Evolutionary conservation across 1,140 invertebrate species (phyloP), one percentile per base, ranked within the genome.

Genomic region (Plodia interpunctella): DNA sequence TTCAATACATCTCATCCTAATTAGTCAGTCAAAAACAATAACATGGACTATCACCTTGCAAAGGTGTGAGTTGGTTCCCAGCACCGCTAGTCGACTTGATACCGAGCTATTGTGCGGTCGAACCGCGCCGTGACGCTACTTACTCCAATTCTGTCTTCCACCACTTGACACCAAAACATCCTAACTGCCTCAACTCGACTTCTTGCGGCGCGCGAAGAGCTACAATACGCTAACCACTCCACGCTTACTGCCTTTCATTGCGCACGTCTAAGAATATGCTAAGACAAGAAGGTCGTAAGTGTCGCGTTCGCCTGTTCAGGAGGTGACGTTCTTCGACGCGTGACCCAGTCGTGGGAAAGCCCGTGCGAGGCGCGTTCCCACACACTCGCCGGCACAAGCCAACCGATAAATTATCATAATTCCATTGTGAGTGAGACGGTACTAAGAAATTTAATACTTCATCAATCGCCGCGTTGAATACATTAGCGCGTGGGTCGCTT

Each of bases 341-440:
- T 49, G 21, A 17, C 70, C 44, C 63, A 62, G 63, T 72, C 87
- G 87, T 89, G 87, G 87, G 87, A 89, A 89, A 81, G 87, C 83
- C 83, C 82, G 84, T 87, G 83, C 80, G 80, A 78, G 71, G 80
- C 80, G 78, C 82, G 83, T 87, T 87, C 87, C 87, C 84, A 87
- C 84, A 86, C 81, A 85, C 86, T 85, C 78, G 76, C 76, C 82
- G 87, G 87, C 87, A 89, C 87, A 89, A 89, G 87, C 87, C 87
- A 89, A 87, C 79, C 87, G 87, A 89, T 89, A 89, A 89, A 89
- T 89, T 87, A 89, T 89, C 87, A 89, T 89, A 89, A 89, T 89
- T 87, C 84, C 79, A 89, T 89, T 89, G 87, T 89, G 84, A 87
- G 81, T 85, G 86, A 87, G 84, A 87, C 84, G 82, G 78, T 89